Evolutionary conservation across 2,113 vertebrate species (phyloP).

Genomic region (Calonectris borealis): DNA sequence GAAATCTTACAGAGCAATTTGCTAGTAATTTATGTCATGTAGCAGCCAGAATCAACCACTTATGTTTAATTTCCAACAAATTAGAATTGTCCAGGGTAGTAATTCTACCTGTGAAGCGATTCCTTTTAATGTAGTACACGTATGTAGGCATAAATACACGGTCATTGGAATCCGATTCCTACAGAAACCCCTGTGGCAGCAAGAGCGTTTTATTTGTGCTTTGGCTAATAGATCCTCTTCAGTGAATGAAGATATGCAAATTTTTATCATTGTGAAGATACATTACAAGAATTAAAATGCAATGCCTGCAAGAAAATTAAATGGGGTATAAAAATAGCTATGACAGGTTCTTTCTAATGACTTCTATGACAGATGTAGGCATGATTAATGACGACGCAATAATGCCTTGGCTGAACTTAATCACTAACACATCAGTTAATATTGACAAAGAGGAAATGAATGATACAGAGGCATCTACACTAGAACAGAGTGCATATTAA

Average conservation of each 20-base stretch:
- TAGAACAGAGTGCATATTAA: neutral
- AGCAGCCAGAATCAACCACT: slow-evolving; percentile 26
- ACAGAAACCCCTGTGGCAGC: neutral
- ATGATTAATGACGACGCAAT: slow-evolving; percentile 40
- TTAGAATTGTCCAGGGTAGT: neutral
- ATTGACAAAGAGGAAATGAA: slow-evolving; percentile 36
- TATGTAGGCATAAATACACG: neutral
- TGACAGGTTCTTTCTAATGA: neutral
- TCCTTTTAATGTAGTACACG: neutral
- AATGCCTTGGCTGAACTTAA: slow-evolving; percentile 10
- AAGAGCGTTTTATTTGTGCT: neutral
- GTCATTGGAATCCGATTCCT: neutral
- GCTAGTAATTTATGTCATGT: slow-evolving; percentile 12
- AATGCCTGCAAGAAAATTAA: neutral
- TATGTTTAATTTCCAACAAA: slow-evolving; percentile 24
- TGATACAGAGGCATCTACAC: neutral
- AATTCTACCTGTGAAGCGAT: neutral
- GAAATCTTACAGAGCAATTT: slow-evolving; percentile 43
- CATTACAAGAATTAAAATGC: slow-evolving; percentile 48
- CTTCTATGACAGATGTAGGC: neutral
- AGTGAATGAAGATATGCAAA: slow-evolving; percentile 7
- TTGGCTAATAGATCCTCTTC: neutral
- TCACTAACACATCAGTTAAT: slow-evolving; percentile 34
- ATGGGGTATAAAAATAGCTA: slow-evolving; percentile 50
- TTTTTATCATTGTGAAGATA: neutral